Evolutionary conservation across 2,797 vertebrate species (phyloP).

Genomic region (Hydrolagus colliei): DNA sequence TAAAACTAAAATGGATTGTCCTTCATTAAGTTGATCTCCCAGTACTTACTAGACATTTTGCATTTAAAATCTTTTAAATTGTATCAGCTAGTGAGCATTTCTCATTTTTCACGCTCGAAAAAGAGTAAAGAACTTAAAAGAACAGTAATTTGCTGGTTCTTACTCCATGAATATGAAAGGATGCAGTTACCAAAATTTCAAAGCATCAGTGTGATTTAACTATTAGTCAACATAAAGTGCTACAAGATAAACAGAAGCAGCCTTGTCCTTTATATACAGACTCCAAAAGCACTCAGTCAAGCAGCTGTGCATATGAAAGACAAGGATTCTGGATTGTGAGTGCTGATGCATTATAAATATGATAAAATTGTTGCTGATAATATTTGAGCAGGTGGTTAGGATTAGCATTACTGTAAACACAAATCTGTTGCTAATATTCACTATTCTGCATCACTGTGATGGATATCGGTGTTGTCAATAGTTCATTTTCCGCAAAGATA

Average conservation of each 20-base stretch:
- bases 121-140: no score
- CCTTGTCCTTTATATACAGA: background rate
- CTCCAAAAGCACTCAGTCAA: slow-evolving; percentile 55
- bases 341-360: slow-evolving; percentile 69
- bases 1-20: no score
- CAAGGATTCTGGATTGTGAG: slow-evolving; percentile 53
- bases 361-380: slow-evolving; percentile 71
- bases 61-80: no score
- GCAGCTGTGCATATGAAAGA: slow-evolving; percentile 57
- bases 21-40: no score
- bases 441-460: slow-evolving; percentile 73
- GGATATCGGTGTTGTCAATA: slow-evolving; percentile 68
- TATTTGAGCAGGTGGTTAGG: slow-evolving; percentile 99
- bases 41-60: no score
- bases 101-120: no score
- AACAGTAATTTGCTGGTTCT: no score
- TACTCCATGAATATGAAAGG: no score
- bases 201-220: slow-evolving; percentile 12
- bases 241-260: background rate
- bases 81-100: no score
- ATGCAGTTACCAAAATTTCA: background rate
- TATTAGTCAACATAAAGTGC: slow-evolving; percentile 1
- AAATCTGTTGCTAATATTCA: slow-evolving; percentile 75
- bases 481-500: slow-evolving; percentile 60
- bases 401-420: slow-evolving; percentile 95